Conservation (phyloP, 2,113 vertebrate species). For the Scytalopus superciliaris region DNA sequence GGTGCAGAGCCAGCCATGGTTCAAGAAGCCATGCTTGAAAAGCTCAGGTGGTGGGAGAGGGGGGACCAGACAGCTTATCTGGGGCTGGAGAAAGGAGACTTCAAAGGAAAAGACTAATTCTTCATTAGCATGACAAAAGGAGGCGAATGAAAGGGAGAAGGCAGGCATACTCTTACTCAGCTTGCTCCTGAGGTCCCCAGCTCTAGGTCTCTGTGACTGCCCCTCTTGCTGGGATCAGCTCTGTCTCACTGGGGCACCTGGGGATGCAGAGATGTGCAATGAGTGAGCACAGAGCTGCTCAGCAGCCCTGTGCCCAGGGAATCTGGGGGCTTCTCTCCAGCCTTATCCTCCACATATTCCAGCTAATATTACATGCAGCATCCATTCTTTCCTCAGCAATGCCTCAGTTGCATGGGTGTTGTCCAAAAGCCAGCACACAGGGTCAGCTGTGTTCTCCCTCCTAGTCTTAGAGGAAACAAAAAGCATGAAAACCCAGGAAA, state of each 20-base stretch:
- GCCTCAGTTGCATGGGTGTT: neutral
- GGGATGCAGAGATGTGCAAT: neutral
- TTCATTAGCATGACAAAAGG: neutral
- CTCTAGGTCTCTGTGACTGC: neutral
- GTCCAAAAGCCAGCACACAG: neutral
- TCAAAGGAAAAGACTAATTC: neutral
- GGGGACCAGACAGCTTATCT: neutral
- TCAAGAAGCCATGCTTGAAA: neutral
- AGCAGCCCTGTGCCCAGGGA: neutral
- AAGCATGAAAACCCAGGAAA: neutral
- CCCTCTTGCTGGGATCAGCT: neutral
- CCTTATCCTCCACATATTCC: neutral
- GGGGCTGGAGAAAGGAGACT: neutral
- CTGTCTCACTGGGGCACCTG: neutral
- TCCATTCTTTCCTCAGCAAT: neutral
- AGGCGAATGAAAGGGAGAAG: neutral
- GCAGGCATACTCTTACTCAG: neutral
- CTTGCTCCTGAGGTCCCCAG: neutral
- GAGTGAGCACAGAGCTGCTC: neutral
- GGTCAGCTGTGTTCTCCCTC: neutral
- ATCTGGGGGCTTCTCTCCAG: neutral
- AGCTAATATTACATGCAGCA: neutral
- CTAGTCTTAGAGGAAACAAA: neutral
- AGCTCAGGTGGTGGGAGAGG: neutral
- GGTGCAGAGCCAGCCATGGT: fast-evolving